Evolutionary conservation across 53 echinoderm and acorn worm species (phyloP).

Genomic region (Mesocentrotus franciscanus): DNA sequence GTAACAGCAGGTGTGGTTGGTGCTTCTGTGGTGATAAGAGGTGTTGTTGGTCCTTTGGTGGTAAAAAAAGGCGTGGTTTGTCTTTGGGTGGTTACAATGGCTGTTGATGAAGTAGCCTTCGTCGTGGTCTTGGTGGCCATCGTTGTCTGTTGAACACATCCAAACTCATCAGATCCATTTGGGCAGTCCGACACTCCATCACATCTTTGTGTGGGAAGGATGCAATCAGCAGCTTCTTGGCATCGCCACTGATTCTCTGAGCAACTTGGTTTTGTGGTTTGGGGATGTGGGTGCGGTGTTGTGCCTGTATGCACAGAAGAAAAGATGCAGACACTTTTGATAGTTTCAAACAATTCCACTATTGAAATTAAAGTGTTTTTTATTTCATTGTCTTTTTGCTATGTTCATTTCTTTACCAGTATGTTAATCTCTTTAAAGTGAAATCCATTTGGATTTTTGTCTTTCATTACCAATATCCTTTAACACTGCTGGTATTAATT

Average conservation of each 20-base stretch:
- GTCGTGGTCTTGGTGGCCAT: neutral
- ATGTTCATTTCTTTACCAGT: neutral
- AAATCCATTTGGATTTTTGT: too few relatives aligned
- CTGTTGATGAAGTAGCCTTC: slow-evolving; percentile 22
- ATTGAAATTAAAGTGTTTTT: too few relatives aligned
- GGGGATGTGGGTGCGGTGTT: slow-evolving; percentile 81
- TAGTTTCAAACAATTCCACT: neutral
- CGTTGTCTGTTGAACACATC: slow-evolving; percentile 77
- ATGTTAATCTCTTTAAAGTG: too few relatives aligned
- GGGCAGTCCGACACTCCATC: slow-evolving; percentile 76
- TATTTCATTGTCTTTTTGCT: neutral
- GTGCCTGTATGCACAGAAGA: slow-evolving; percentile 70
- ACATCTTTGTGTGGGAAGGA: slow-evolving; percentile 72
- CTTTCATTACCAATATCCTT: too few relatives aligned
- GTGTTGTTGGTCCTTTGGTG: too few relatives aligned
- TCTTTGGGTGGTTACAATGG: slow-evolving; percentile 33
- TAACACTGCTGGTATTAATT: too few relatives aligned
- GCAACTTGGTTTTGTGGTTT: slow-evolving; percentile 79
- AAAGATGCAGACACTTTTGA: neutral
- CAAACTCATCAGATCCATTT: slow-evolving; percentile 78
- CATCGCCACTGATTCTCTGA: slow-evolving; percentile 83
- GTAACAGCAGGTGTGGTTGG: slow-evolving; percentile 43
- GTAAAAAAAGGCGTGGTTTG: too few relatives aligned
- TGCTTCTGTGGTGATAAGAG: too few relatives aligned
- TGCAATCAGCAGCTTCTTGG: slow-evolving; percentile 65